Evolutionary conservation across 2,113 vertebrate genomes (phyloP).

Genomic region (Shinisaurus crocodilurus): DNA sequence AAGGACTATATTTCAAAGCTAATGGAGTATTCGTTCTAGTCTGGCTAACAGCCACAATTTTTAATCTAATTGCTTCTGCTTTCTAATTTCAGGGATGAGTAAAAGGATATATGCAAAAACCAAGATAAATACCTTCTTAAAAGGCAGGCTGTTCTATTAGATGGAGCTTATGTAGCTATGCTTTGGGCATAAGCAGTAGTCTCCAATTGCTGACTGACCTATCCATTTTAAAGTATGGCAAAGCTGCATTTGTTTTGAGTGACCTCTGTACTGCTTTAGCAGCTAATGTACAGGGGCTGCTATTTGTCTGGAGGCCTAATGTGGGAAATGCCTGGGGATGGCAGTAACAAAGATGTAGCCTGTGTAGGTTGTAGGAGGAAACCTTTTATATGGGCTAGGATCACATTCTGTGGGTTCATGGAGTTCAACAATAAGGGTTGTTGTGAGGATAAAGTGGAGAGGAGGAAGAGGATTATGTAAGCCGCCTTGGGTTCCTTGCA

Average conservation of each 20-base stretch:
- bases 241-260: not conserved
- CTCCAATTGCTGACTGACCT: not conserved
- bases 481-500: too few species aligned
- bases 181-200: slow-evolving; percentile 28
- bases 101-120: slow-evolving; percentile 45
- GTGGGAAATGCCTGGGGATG: not conserved
- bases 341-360: not conserved
- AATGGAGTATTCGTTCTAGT: slow-evolving; percentile 38
- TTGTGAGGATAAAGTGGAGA: too few species aligned
- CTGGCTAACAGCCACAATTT: slow-evolving; percentile 32
- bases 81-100: slow-evolving; percentile 55
- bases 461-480: too few species aligned
- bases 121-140: slow-evolving; percentile 33
- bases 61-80: slow-evolving; percentile 56
- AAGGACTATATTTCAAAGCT: slow-evolving; percentile 26
- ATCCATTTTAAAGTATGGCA: not conserved
- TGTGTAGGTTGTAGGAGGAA: not conserved
- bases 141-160: slow-evolving; percentile 31
- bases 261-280: not conserved
- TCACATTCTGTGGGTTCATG: not conserved
- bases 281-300: not conserved
- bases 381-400: not conserved
- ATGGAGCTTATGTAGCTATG: slow-evolving; percentile 5
- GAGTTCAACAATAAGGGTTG: not conserved
- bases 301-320: not conserved